Percentiles rank a stretch among this genome's conserved stretches.
Conservation (phyloP, 2,888 invertebrate species). For the Auanema sp. region DNA sequence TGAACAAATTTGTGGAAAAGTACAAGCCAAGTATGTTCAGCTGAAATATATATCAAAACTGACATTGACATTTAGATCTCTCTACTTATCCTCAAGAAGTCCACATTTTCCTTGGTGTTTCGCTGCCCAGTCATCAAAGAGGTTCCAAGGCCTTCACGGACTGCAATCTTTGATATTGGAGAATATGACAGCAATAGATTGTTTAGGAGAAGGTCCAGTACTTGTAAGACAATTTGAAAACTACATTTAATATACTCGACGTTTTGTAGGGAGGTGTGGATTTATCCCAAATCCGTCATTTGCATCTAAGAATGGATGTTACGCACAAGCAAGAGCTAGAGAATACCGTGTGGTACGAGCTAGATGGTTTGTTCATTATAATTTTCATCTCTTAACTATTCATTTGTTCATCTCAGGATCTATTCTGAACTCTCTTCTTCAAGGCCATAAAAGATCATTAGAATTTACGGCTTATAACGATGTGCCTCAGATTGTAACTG, state of each 20-base stretch:
- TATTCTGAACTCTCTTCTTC: slow-evolving; percentile 20
- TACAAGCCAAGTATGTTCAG: slow-evolving; percentile 23
- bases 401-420: slow-evolving; percentile 12
- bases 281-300: slow-evolving; percentile 1
- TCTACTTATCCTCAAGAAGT: slow-evolving; percentile 34
- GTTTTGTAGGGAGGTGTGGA: slow-evolving; percentile 6
- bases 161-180: slow-evolving; percentile 33
- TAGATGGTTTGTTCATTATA: slow-evolving; percentile 23
- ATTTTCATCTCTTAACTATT: not conserved
- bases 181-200: slow-evolving; percentile 35
- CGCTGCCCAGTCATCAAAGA: slow-evolving; percentile 21
- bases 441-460: slow-evolving; percentile 14
- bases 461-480: slow-evolving; percentile 37
- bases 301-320: slow-evolving; percentile 35
- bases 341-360: slow-evolving; percentile 19
- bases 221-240: too few relatives aligned
- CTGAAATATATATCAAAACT: not conserved
- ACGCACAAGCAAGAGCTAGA: slow-evolving; percentile 33
- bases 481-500: slow-evolving; percentile 25
- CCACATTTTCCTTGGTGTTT: slow-evolving; percentile 34
- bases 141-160: slow-evolving; percentile 16
- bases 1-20: slow-evolving; percentile 19
- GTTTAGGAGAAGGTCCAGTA: slow-evolving; percentile 16
- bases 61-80: slow-evolving; percentile 18
- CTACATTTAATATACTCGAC: too few relatives aligned